A percentile compares a stretch with the other conserved stretches of the same genome.
Evolutionary conservation across 1,140 invertebrate species (phyloP).

Genomic region (Formica exsecta): DNA sequence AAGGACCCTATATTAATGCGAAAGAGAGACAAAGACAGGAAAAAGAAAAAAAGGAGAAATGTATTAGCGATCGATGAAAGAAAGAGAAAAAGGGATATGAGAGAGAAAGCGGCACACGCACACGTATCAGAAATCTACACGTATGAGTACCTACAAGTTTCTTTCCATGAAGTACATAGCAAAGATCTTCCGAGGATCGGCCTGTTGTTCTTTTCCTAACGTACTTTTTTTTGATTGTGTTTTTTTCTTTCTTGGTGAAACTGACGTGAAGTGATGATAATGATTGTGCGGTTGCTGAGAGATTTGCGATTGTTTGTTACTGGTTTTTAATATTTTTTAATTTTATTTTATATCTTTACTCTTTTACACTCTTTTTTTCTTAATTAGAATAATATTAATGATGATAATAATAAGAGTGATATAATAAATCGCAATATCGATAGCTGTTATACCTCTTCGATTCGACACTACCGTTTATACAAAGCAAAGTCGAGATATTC

Average conservation of each 20-base stretch:
- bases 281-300: conserved; percentile 85
- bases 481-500: neutral
- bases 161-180: conserved; percentile 80
- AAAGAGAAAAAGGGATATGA: conserved; percentile 76
- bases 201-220: conserved; percentile 70
- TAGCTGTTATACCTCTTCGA: conserved; percentile 46
- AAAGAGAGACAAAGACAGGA: conserved; percentile 59
- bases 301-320: conserved; percentile 85
- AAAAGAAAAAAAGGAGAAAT: conserved; percentile 42
- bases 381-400: conserved; percentile 81
- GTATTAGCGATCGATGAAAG: conserved; percentile 53
- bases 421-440: conserved; percentile 16
- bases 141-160: conserved; percentile 80
- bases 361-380: conserved; percentile 82
- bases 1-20: conserved; percentile 63
- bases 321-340: conserved; percentile 82
- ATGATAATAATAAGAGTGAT: conserved; percentile 21
- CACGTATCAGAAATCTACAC: conserved; percentile 84
- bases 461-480: conserved; percentile 25
- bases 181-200: conserved; percentile 73
- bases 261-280: conserved; percentile 83
- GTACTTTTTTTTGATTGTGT: conserved; percentile 83
- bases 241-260: conserved; percentile 84
- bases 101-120: conserved; percentile 83
- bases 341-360: conserved; percentile 77